Evolutionary conservation across 53 echinoderm and acorn worm species (phyloP).

Genomic region (Arbacia lixula): DNA sequence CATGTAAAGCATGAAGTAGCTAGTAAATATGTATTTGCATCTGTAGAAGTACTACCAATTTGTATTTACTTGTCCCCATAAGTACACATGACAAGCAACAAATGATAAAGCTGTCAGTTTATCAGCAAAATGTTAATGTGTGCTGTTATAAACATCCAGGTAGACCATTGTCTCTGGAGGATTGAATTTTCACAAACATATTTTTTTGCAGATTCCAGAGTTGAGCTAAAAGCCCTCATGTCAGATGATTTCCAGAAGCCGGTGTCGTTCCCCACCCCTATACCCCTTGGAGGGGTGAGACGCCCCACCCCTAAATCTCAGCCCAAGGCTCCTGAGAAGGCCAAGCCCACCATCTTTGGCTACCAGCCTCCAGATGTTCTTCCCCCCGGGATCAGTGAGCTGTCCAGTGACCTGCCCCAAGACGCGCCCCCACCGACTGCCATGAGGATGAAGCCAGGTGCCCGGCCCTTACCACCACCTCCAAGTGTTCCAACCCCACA

Average conservation of each 20-base stretch:
- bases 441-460: conserved; percentile 45
- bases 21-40: no score
- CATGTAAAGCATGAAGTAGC: no score
- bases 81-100: no score
- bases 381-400: neutral
- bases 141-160: no score
- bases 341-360: conserved; percentile 19
- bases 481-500: no score
- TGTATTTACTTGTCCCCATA: no score
- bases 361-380: conserved; percentile 25
- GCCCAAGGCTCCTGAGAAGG: neutral
- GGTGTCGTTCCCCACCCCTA: neutral
- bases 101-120: no score
- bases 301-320: conserved; percentile 26
- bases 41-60: no score
- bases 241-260: conserved; percentile 41
- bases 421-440: conserved; percentile 37
- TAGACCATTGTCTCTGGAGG: no score
- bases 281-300: conserved; percentile 12
- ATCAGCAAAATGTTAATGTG: no score
- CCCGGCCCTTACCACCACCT: conserved; percentile 4
- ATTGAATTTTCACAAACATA: neutral
- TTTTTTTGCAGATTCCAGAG: conserved; percentile 18
- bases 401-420: conserved; percentile 30
- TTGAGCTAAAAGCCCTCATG: conserved; percentile 12